Base-by-base conservation (phyloP, 2,797 vertebrate species). In the Sebastes baramenuke region DNA sequence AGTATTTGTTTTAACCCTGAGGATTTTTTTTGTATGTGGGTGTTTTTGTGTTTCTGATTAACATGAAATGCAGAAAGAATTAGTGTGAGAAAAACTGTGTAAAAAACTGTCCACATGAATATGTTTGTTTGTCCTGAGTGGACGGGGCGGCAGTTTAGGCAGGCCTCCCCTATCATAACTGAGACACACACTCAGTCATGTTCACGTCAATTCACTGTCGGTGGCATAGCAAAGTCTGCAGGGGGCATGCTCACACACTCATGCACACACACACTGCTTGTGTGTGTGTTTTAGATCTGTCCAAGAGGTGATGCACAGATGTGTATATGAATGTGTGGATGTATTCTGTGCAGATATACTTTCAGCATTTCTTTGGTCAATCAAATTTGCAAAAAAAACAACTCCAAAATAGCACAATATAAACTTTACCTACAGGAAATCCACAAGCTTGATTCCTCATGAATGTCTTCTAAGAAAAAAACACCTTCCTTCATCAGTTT, bases 121-220 rank as follows among this genome's bases (percentile, higher is more conserved):
- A 32, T 73, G 61, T 72, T 60, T 77, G 55, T 88, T 68, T 80
- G 61, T 78, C 75, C 70, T 81, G 69, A 64, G 64, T 69, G 77
- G 69, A 81, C 3, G 1, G 20, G 83, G 69, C 62, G 49, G 34
- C 13, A 30, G 55, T 79, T 79, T 61, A 69, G 61, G 42, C 70
- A 85, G 67, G 75, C 59, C 80, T 86, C 83, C 87, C 86, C 76
- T 93, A 94, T 93, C 90, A 92, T 94, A 90, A 90, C 90, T 88
- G 85, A 87, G 87, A 93, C 87, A 89, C 85, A 49, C 46, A 18
- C 46, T 49, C 46, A 49, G 18, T 49, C 46, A 49, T 49, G 46
- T 49, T 49, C 83, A 87, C 68, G 77, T 88, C 89, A 81, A 71
- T 89, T 91, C 92, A 71, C 89, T 84, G 88, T 86, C 59, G 61